Conservation (phyloP, 2,797 vertebrate genomes). For the Cynodonichthys magdalenae region DNA sequence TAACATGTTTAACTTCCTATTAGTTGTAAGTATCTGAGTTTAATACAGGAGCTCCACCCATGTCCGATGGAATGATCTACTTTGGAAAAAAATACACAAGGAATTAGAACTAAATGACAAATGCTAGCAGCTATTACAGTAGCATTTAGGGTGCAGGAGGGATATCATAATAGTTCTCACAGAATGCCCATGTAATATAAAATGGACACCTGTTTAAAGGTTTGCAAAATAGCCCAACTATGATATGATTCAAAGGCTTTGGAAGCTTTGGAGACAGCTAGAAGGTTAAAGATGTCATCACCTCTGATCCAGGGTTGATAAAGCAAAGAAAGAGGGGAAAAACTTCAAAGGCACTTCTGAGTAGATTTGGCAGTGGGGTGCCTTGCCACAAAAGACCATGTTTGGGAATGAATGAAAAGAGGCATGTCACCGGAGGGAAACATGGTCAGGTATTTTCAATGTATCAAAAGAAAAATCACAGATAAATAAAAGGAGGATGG, state of each 20-base stretch:
- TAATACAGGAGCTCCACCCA: background rate
- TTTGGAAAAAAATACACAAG: constrained; percentile 8
- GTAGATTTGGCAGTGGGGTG: constrained; percentile 70
- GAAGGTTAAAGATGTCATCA: constrained; percentile 57
- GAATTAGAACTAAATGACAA: background rate
- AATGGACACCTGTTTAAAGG: no score
- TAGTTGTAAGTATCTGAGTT: constrained; percentile 59
- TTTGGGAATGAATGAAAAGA: constrained; percentile 71
- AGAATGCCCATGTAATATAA: no score
- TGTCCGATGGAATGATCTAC: constrained; percentile 40
- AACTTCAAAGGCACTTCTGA: constrained; percentile 72
- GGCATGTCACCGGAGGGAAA: constrained; percentile 77
- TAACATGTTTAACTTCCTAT: constrained; percentile 72
- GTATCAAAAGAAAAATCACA: constrained; percentile 70
- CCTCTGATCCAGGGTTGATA: constrained; percentile 59
- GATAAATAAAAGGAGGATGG: constrained; percentile 79
- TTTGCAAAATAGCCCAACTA: background rate
- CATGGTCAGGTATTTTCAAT: constrained; percentile 64
- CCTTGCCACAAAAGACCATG: constrained; percentile 67
- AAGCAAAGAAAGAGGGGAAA: constrained; percentile 64
- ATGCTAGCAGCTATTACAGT: no score
- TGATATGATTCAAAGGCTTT: constrained; percentile 9
- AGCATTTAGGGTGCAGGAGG: background rate
- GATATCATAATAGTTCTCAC: background rate
- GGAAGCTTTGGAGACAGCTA: constrained; percentile 18